Evolutionary conservation across 2,888 invertebrate genomes (phyloP), one percentile per base, ranked within the genome.

Genomic region (Monopis laevigella): DNA sequence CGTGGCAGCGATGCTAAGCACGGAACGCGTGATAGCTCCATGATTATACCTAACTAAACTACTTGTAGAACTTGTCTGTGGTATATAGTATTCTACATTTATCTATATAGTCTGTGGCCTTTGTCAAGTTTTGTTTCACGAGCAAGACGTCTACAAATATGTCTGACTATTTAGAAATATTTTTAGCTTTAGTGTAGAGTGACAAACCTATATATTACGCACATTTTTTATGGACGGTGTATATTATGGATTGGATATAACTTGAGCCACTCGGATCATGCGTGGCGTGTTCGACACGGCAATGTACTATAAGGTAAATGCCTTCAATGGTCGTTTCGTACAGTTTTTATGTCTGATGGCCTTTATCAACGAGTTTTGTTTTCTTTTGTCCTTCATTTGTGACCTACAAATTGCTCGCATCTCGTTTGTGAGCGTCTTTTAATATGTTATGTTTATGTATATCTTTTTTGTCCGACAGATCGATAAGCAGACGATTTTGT

Each of bases 81-180:
- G n/a, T n/a, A n/a, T n/a, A n/a, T n/a, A n/a, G n/a, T n/a, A n/a
- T n/a, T n/a, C n/a, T n/a, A 6, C 24, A 24, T 24, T 7, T 5
- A 24, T 24, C 10, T 7, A 10, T 24, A 24, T 24, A 10, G 8
- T 29, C 29, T 45, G 41, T 43, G 43, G 7, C 19, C 49, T 47
- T 49, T 48, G 48, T 45, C 46, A 48, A 50, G 48, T 49, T 65
- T 66, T 39, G 27, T 12, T 36, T 36, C 21, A 21, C 14, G 69
- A 69, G 62, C 62, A 63, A 75, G 68, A 77, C 72, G 75, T 77
- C 75, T 77, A 69, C 77, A 78, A n/a, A 81, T 77, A 81, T 81
- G 81, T 81, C 81, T 70, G 81, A 80, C 78, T 68, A 74, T 74
- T 77, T 78, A 63, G 72, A 72, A 77, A 78, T 80, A 80, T 78